Base-by-base conservation (phyloP, 2,888 invertebrate species). In the Crepidodera aurea region DNA sequence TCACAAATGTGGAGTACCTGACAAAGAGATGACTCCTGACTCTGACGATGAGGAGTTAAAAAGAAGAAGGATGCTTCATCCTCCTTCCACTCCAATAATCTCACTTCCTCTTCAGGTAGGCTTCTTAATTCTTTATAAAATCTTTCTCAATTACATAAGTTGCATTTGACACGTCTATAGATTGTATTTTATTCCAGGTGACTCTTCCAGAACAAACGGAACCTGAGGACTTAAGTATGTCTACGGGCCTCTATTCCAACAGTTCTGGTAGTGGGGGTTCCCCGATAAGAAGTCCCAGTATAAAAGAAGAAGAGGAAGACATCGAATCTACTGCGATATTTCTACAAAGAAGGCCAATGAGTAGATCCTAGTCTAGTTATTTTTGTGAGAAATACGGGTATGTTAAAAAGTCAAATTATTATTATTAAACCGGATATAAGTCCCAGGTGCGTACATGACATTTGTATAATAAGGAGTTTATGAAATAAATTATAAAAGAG, bases 171-270 rank as follows among this genome's bases (percentile, higher is more conserved):
- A n/a, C n/a, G n/a, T n/a, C n/a, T n/a, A n/a, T n/a, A n/a, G n/a
- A n/a, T n/a, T n/a, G n/a, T n/a, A n/a, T 51, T 18, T 46, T 19
- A n/a, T 59, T 59, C 8, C 76, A 77, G 60, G 71, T 78, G 66
- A 27, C 77, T 5, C 77, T 87, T 48, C 93, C 94, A 13, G 93
- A 91, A 79, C 95, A 95, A 83, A 94, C 94, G 1, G 94, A 94
- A 79, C 95, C 95, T 5, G 94, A 95, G 79, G 95, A 95, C 79
- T 84, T 95, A 67, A 93, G 93, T 57, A 88, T 94, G 85, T 87
- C 85, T 46, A 84, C 84, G 3, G 83, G 84, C 0, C 74, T 82
- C 68, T 80, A 82, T 68, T 84, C 84, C 1, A 83, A 83, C 70
- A 83, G 83, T 70, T 83, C 83, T 62, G 48, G 22, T 6, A 82